A percentile compares a stretch with the other conserved stretches of the same genome.
phyloP scores from a whole-genome alignment of 2,888 invertebrate species.

The Cryptophagus acutangulus region DNA sequence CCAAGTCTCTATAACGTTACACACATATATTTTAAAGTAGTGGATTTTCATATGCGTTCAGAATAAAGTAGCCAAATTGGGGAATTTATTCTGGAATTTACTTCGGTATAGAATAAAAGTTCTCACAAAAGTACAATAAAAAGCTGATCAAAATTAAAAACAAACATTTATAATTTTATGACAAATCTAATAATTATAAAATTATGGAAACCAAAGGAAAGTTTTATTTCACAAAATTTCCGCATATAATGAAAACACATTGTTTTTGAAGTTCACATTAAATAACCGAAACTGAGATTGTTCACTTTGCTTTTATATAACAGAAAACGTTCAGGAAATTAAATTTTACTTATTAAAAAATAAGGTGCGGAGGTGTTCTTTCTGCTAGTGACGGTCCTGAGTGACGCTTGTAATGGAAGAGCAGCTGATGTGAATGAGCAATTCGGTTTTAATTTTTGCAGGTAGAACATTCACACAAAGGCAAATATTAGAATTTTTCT shows the following conservation, averaged over 20 bases:
- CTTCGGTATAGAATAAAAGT: no score
- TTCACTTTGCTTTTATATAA: constrained; percentile 45
- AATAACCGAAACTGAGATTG: constrained; percentile 47
- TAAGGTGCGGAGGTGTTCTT: constrained; percentile 46
- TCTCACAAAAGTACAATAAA: no score
- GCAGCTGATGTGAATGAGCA: constrained; percentile 50
- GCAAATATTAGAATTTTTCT: no score
- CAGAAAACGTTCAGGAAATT: constrained; percentile 49
- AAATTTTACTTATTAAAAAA: constrained; percentile 49
- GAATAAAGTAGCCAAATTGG: constrained; percentile 24
- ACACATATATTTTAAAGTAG: constrained; percentile 3
- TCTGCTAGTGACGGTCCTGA: constrained; percentile 45
- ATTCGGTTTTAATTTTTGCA: constrained; percentile 50
- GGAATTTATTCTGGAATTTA: constrained; percentile 21
- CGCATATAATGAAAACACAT: no score
- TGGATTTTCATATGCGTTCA: constrained; percentile 19
- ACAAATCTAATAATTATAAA: no score
- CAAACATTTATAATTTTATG: no score
- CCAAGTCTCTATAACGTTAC: constrained; percentile 11
- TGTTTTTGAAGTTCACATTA: constrained; percentile 45
- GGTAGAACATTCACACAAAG: constrained; percentile 29
- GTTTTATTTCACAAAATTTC: no score
- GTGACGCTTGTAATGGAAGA: constrained; percentile 47
- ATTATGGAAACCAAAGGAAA: no score
- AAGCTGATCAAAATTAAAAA: no score